These are phyloP conservation scores for Ischnus inquisitorius DNA, from an alignment of 2,888 invertebrate species.

Conservation along the genomic window DNA sequence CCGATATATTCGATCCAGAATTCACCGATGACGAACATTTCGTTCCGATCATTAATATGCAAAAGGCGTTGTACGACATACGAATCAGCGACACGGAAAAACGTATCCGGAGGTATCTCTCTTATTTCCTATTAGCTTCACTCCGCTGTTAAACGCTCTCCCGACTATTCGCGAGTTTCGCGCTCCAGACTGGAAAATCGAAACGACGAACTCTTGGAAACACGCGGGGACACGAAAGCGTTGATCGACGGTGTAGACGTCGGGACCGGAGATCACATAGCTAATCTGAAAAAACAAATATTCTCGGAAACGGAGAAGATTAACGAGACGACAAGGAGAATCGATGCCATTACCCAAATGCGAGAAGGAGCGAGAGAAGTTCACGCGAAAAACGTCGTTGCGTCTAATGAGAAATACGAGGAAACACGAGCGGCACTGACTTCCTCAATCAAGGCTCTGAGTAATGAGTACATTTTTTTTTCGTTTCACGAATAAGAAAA, in stretches of 20 bases:
- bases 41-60: constrained; percentile 77
- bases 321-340: constrained; percentile 64
- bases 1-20: constrained; percentile 60
- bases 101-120: constrained; percentile 75
- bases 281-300: constrained; percentile 73
- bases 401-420: constrained; percentile 73
- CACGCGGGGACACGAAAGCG: constrained; percentile 64
- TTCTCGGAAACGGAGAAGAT: constrained; percentile 71
- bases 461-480: constrained; percentile 69
- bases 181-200: constrained; percentile 74
- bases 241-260: constrained; percentile 62
- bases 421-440: constrained; percentile 72
- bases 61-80: constrained; percentile 77
- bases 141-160: background rate
- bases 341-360: constrained; percentile 65
- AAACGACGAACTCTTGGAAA: constrained; percentile 73
- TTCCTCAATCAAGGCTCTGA: constrained; percentile 77
- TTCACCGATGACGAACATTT: constrained; percentile 50
- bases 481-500: background rate
- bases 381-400: constrained; percentile 71
- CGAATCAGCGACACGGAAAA: constrained; percentile 74
- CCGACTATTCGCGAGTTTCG: constrained; percentile 1
- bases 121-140: constrained; percentile 3
- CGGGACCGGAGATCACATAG: constrained; percentile 74
- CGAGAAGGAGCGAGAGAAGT: constrained; percentile 68